phyloP scores from a whole-genome alignment of 1,140 invertebrate genomes.

The Antheraea pernyi region DNA sequence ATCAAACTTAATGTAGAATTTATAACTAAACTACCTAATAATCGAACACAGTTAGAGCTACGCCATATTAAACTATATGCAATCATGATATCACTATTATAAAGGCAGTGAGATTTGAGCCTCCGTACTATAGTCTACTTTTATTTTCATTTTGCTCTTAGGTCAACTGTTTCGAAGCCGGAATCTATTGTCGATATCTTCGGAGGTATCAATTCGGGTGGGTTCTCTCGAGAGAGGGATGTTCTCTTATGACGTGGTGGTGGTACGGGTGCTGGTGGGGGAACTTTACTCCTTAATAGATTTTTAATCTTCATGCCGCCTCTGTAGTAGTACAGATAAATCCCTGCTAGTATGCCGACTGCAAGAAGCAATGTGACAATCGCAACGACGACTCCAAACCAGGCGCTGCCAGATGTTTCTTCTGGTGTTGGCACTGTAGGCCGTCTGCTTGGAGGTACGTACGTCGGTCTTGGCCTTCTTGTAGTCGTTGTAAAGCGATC shows the following conservation, averaged over 20 bases:
- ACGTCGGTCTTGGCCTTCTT: slow-evolving; percentile 55
- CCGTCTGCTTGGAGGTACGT: slow-evolving; percentile 61
- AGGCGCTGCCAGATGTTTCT: slow-evolving; percentile 47
- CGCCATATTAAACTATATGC: too few relatives aligned
- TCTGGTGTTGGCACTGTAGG: slow-evolving; percentile 59
- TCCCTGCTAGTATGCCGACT: slow-evolving; percentile 52
- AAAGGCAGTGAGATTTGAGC: slow-evolving; percentile 43
- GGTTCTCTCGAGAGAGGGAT: slow-evolving; percentile 55
- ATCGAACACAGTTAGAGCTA: background rate
- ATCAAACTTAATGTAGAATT: slow-evolving; percentile 34
- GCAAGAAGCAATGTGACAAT: slow-evolving; percentile 58
- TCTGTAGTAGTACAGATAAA: slow-evolving; percentile 76
- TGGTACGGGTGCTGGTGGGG: slow-evolving; percentile 54
- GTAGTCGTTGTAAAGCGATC: slow-evolving; percentile 67
- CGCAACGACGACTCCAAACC: slow-evolving; percentile 64
- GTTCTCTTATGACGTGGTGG: slow-evolving; percentile 61
- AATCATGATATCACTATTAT: slow-evolving; percentile 33
- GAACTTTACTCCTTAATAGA: slow-evolving; percentile 54
- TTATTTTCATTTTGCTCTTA: slow-evolving; percentile 54
- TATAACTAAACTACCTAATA: slow-evolving; percentile 9
- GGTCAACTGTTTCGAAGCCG: slow-evolving; percentile 69
- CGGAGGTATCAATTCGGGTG: slow-evolving; percentile 56
- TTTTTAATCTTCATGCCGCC: slow-evolving; percentile 74
- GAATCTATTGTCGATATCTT: slow-evolving; percentile 56
- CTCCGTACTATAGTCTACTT: slow-evolving; percentile 8